Percentiles rank a stretch among this genome's conserved stretches.
Evolutionary conservation across 2,113 vertebrate genomes (phyloP).

Genomic region (Oenanthe melanoleuca): DNA sequence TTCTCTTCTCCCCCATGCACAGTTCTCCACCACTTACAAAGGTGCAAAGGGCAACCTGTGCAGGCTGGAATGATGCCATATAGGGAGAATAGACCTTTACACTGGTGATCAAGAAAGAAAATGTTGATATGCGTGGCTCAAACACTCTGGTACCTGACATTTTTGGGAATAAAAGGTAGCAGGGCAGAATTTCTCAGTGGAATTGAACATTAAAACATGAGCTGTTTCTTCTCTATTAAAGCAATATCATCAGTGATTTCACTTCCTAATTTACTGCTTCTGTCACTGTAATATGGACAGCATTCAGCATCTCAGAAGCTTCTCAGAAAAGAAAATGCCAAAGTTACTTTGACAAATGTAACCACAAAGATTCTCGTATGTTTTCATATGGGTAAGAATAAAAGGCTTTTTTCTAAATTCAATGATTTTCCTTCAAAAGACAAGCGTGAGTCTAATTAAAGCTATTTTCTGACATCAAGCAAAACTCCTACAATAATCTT

Average conservation of each 20-base stretch:
- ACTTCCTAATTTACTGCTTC: background rate
- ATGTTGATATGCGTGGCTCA: background rate
- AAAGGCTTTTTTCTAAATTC: background rate
- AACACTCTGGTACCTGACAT: background rate
- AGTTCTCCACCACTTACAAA: background rate
- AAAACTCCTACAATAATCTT: background rate
- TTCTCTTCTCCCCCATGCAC: background rate
- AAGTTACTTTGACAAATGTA: background rate
- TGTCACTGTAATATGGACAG: background rate
- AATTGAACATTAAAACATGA: background rate
- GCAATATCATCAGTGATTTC: background rate
- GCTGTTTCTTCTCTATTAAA: slow-evolving; percentile 11
- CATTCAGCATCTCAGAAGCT: background rate
- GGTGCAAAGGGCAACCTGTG: background rate
- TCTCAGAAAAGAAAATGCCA: background rate
- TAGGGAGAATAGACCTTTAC: background rate
- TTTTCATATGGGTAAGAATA: slow-evolving; percentile 32
- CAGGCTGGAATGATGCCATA: background rate
- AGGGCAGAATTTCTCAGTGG: background rate
- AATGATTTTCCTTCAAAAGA: slow-evolving; percentile 10
- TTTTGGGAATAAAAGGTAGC: background rate
- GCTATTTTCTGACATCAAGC: background rate
- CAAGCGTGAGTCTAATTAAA: background rate
- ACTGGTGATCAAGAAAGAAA: background rate
- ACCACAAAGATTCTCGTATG: background rate